phyloP scores from a whole-genome alignment of 2,113 vertebrate species.

The Phasianus colchicus region DNA sequence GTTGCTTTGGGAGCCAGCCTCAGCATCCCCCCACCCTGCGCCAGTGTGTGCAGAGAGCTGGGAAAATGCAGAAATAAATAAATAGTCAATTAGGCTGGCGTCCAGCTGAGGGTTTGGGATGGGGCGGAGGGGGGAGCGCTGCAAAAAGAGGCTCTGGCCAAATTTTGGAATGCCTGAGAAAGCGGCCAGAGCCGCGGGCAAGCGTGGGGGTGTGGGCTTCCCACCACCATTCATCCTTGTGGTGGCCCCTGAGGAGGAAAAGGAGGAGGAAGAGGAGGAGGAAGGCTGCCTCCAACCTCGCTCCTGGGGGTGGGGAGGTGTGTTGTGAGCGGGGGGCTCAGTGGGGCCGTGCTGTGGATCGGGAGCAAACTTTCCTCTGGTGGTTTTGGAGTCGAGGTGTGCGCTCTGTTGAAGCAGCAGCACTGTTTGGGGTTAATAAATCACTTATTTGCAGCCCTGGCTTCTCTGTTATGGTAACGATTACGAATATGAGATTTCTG shows the following conservation, averaged over 20 bases:
- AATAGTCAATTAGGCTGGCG: constrained; percentile 78
- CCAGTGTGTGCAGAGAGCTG: constrained; percentile 61
- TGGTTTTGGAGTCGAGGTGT: not conserved
- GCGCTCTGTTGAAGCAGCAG: constrained; percentile 31
- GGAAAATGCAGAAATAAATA: constrained; percentile 79
- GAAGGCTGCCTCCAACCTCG: not conserved
- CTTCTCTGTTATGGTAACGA: constrained; percentile 38
- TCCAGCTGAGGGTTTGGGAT: constrained; percentile 51
- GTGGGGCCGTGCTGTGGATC: not conserved
- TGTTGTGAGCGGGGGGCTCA: not conserved
- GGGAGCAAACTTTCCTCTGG: rapidly evolving
- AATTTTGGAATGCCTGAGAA: constrained; percentile 78
- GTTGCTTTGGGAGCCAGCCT: not conserved
- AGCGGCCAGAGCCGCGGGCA: constrained; percentile 32
- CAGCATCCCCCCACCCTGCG: not conserved
- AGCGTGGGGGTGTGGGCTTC: constrained; percentile 67
- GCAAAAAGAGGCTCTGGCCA: constrained; percentile 26
- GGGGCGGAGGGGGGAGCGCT: constrained; percentile 9
- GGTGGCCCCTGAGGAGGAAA: not conserved
- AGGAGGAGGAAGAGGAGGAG: not conserved
- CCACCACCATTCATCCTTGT: constrained; percentile 13
- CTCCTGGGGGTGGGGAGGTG: not conserved
- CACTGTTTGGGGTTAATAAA: constrained; percentile 44
- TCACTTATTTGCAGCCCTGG: constrained; percentile 50
- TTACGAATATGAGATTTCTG: constrained; percentile 63